Percentiles rank a stretch among this genome's conserved stretches.
Evolutionary conservation across 2,797 vertebrate genomes (phyloP).

Genomic region (Myripristis jacobus): DNA sequence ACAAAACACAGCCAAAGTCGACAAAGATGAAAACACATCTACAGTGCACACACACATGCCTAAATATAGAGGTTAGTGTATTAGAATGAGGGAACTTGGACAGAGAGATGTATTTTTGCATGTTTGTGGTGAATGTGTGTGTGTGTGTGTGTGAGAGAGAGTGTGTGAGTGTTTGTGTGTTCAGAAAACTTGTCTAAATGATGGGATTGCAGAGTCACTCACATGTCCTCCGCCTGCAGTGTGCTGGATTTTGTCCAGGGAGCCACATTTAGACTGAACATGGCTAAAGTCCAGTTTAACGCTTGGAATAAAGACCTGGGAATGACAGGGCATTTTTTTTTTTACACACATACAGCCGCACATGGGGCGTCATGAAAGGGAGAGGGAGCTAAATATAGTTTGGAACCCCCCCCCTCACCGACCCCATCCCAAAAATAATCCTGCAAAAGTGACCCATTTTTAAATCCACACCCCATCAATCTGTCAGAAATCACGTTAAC

Average conservation of each 20-base stretch:
- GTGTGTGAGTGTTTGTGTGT: slow-evolving; percentile 41
- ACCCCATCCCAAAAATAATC: too few relatives aligned
- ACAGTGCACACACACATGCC: slow-evolving; percentile 13
- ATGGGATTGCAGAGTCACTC: slow-evolving; percentile 68
- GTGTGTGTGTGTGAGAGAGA: background rate
- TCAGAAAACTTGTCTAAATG: background rate
- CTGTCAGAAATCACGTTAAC: slow-evolving; percentile 1
- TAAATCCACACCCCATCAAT: slow-evolving; percentile 35
- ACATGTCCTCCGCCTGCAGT: slow-evolving; percentile 82
- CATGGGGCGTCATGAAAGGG: slow-evolving; percentile 21
- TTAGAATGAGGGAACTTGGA: background rate
- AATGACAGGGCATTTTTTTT: slow-evolving; percentile 50
- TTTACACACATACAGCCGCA: slow-evolving; percentile 19
- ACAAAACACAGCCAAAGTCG: slow-evolving; percentile 19
- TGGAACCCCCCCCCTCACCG: too few relatives aligned
- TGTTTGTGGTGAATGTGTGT: background rate
- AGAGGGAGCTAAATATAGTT: background rate
- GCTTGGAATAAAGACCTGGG: slow-evolving; percentile 82
- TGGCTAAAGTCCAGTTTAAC: slow-evolving; percentile 85
- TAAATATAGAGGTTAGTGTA: background rate
- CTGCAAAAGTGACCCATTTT: slow-evolving; percentile 44
- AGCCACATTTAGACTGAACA: slow-evolving; percentile 85
- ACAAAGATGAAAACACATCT: background rate
- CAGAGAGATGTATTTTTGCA: background rate
- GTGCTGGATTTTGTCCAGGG: slow-evolving; percentile 86